Percentiles rank a stretch among this genome's conserved stretches.
Conservation (phyloP, 2,797 vertebrate genomes). For the Malurus leucopterus region DNA sequence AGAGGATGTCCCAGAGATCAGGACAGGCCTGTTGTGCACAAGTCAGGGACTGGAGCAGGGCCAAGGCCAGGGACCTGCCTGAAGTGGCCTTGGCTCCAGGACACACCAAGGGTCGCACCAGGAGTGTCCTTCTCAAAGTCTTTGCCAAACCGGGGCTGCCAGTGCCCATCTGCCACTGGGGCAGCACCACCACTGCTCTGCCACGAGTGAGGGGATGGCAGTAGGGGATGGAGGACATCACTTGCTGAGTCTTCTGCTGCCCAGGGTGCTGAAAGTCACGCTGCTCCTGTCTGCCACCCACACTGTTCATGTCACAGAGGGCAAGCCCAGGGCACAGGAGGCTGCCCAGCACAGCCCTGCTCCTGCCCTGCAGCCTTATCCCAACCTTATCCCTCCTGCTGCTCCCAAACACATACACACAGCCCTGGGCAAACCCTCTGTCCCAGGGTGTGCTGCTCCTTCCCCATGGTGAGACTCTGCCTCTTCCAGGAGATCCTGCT, state of each 20-base stretch:
- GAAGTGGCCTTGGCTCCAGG: not conserved
- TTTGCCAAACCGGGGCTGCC: not conserved
- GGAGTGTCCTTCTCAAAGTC: not conserved
- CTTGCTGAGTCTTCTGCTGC: not conserved
- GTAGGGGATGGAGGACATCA: not conserved
- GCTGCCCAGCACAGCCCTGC: not conserved
- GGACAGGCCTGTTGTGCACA: not conserved
- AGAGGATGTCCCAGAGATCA: not conserved
- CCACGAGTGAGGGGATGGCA: not conserved
- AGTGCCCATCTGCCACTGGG: not conserved
- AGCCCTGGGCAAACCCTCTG: not conserved
- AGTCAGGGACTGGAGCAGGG: not conserved
- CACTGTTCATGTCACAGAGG: fast-evolving
- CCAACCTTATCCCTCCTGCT: not conserved
- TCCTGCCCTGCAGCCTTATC: not conserved
- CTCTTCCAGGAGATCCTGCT: not conserved
- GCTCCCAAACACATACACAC: not conserved
- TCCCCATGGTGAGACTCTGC: not conserved
- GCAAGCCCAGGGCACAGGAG: not conserved
- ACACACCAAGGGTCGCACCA: not conserved
- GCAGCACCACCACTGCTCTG: not conserved
- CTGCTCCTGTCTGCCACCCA: not conserved
- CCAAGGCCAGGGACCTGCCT: not conserved
- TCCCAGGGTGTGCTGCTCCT: not conserved
- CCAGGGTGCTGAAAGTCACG: not conserved